phyloP scores from a whole-genome alignment of 1,140 invertebrate genomes.

The Lucilia sericata region DNA sequence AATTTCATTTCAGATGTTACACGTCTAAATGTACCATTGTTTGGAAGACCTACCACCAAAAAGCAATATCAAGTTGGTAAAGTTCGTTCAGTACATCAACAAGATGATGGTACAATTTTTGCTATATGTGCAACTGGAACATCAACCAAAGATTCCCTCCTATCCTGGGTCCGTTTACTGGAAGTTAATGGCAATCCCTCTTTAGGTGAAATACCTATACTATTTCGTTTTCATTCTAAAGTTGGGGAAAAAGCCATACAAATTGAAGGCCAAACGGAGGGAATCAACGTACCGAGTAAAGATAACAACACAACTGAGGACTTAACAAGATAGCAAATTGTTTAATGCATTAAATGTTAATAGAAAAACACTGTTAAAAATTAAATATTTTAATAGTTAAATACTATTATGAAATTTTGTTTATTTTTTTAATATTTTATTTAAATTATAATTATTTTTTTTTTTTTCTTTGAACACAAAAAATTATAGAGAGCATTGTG shows the following conservation, averaged over 20 bases:
- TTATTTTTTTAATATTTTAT: slow-evolving; percentile 21
- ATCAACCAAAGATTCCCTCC: slow-evolving; percentile 88
- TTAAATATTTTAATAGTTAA: slow-evolving; percentile 5
- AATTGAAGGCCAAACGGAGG: slow-evolving; percentile 35
- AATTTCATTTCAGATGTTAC: slow-evolving; percentile 73
- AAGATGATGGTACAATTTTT: slow-evolving; percentile 92
- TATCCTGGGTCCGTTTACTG: slow-evolving; percentile 92
- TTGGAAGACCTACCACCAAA: slow-evolving; percentile 62
- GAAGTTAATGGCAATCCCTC: slow-evolving; percentile 81
- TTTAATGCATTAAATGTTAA: background rate
- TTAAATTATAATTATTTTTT: background rate
- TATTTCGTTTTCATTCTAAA: slow-evolving; percentile 76
- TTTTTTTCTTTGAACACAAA: background rate
- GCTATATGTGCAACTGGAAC: slow-evolving; percentile 88
- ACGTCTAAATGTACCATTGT: slow-evolving; percentile 74
- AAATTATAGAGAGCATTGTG: slow-evolving; percentile 10
- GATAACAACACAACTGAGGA: background rate
- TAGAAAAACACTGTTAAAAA: slow-evolving; percentile 7
- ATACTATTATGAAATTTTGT: background rate
- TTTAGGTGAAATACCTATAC: slow-evolving; percentile 80
- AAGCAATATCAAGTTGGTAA: slow-evolving; percentile 67
- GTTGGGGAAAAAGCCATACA: slow-evolving; percentile 52
- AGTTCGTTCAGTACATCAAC: slow-evolving; percentile 85
- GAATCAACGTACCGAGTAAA: slow-evolving; percentile 15
- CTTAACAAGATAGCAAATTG: slow-evolving; percentile 26